Percentiles rank a stretch among this genome's conserved stretches.
Evolutionary conservation across 2,797 vertebrate genomes (phyloP).

Genomic region (Mionectes olivaceus): DNA sequence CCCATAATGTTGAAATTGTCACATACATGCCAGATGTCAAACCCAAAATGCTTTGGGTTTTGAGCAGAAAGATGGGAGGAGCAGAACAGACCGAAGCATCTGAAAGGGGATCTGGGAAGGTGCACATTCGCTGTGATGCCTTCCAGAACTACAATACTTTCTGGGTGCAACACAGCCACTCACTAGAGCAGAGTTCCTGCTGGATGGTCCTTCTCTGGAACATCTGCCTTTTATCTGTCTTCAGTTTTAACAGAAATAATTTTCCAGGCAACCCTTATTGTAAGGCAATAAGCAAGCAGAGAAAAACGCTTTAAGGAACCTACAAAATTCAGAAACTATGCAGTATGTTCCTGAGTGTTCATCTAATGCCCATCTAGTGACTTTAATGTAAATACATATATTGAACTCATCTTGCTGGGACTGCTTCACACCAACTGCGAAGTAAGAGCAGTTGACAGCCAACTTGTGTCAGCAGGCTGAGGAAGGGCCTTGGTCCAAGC

Average conservation of each 20-base stretch:
- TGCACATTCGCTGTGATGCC: not conserved
- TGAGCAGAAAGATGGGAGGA: not conserved
- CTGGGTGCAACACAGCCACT: not conserved
- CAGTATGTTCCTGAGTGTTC: not conserved
- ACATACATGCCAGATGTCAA: not conserved
- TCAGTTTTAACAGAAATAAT: not conserved
- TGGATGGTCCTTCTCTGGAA: not conserved
- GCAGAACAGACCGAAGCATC: not conserved
- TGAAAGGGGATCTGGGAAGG: not conserved
- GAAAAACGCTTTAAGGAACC: not conserved
- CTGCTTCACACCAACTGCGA: not conserved
- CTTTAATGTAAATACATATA: not conserved
- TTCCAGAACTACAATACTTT: not conserved
- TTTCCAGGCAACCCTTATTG: not conserved
- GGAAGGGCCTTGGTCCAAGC: constrained; percentile 27
- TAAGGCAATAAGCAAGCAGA: not conserved
- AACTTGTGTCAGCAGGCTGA: constrained; percentile 27
- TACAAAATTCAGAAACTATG: not conserved
- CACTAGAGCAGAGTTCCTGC: not conserved
- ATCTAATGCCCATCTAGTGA: not conserved
- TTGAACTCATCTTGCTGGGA: not conserved
- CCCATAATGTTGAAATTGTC: not conserved
- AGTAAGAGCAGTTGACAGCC: not conserved
- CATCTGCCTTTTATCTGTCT: not conserved
- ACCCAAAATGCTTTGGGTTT: not conserved